Conservation (phyloP, 2,888 invertebrate genomes). For the Meteorus cinctellus region DNA sequence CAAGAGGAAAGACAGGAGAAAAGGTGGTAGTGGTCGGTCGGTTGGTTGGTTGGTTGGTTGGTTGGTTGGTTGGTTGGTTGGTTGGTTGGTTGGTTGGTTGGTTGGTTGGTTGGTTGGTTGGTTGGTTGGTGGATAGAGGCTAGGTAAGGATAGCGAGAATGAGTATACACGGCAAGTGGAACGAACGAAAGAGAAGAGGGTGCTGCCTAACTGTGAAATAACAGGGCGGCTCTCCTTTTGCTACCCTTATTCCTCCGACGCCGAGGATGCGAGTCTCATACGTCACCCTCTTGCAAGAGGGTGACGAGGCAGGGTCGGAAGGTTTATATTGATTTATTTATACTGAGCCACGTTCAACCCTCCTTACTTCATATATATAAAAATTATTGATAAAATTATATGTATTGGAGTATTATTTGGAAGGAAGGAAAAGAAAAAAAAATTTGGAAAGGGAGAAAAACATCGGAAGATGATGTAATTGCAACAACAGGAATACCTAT, state of each 20-base stretch:
- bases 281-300: conserved; percentile 66
- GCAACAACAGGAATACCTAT: not conserved
- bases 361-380: conserved; percentile 57
- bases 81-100: conserved; percentile 43
- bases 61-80: too few relatives aligned
- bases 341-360: conserved; percentile 58
- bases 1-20: conserved; percentile 12
- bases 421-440: not conserved
- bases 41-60: too few relatives aligned
- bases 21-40: not conserved
- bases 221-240: conserved; percentile 63
- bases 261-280: conserved; percentile 64
- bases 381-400: conserved; percentile 67
- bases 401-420: not conserved
- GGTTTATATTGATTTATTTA: conserved; percentile 72
- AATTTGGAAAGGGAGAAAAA: not conserved
- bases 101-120: conserved; percentile 36
- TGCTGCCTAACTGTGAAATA: conserved; percentile 72
- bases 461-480: conserved; percentile 2
- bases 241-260: conserved; percentile 37
- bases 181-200: conserved; percentile 46
- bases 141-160: conserved; percentile 50
- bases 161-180: conserved; percentile 45
- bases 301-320: conserved; percentile 50
- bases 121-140: conserved; percentile 51